These are phyloP conservation scores for Molorchus minor DNA, from an alignment of 2,888 invertebrate genomes.

Conservation along the genomic window DNA sequence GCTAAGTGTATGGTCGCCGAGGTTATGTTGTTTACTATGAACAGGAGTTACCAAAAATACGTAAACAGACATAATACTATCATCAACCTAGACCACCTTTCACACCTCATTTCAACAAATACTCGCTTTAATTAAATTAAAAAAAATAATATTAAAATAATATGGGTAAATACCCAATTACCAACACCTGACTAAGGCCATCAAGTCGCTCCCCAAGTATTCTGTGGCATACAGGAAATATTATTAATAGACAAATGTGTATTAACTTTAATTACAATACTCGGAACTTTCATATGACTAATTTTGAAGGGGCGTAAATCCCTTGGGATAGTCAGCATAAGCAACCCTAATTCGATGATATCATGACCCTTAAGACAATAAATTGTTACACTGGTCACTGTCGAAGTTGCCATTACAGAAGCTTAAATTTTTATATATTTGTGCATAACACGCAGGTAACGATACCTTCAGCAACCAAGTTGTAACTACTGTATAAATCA, in stretches of 20 bases:
- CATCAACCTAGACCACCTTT: too few species aligned
- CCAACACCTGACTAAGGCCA: too few species aligned
- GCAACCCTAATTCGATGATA: not conserved
- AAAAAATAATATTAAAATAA: too few species aligned
- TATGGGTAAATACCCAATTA: too few species aligned
- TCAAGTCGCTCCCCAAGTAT: not conserved
- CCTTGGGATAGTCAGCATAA: not conserved
- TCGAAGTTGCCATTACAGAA: not conserved
- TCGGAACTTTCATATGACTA: not conserved
- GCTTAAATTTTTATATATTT: not conserved
- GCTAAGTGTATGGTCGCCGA: too few species aligned
- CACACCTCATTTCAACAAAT: too few species aligned
- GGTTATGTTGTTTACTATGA: too few species aligned
- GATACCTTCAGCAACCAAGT: not conserved
- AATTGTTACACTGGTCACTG: not conserved
- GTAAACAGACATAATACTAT: too few species aligned
- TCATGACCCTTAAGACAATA: not conserved
- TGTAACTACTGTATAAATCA: not conserved
- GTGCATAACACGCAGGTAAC: not conserved
- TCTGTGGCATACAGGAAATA: not conserved
- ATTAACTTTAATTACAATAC: not conserved
- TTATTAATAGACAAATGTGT: not conserved
- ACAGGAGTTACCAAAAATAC: too few species aligned
- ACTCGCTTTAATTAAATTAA: too few species aligned
- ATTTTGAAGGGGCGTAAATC: not conserved